Base-by-base conservation (phyloP, 2,888 invertebrate genomes). In the Steinernema scapterisci region DNA sequence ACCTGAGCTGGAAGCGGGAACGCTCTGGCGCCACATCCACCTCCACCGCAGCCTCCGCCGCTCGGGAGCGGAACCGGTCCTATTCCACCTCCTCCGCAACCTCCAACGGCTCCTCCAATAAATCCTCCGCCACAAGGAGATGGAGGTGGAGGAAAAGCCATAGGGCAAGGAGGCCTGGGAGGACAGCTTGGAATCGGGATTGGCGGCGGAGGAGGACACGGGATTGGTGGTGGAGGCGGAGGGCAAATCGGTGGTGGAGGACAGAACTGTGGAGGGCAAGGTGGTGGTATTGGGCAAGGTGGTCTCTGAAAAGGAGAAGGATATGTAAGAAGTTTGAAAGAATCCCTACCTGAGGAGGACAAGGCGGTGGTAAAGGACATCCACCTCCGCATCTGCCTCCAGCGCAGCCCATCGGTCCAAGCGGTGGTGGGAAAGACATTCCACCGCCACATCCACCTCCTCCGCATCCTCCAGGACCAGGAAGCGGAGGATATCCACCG, bases 111-210 rank as follows among this genome's bases (percentile, higher is more conserved):
- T 31, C 73, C 72, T 13, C 44, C 11, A 46, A 78, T 78, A 46
- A 75, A 23, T 45, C 38, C 38, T 6, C 51, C 23, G 52, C 74
- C 71, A n/a, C 70, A 25, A 23, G 63, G 5, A 25, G 52, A 31
- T 13, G 63, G 27, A 51, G 73, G 27, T 44, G 70, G 19, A 21
- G 48, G 46, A 21, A 25, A 31, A 70, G 70, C 9, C 21, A 31
- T 19, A 19, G 83, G 84, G 27, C 84, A 84, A 0, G 79, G 80
- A 25, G 79, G 76, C 0, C 82, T 82, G n/a, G 82, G 82, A 45
- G 83, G 82, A 54, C 84, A 84, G 9, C 79, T 74, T 16, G 79
- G 79, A 73, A 77, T 74, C 13, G 79, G 79, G 72, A 76, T 73
- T 27, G 77, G 81, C 16, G 79, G 81, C 11, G 79, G 77, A 2